Conservation (phyloP, 1,140 invertebrate genomes). For the Lasaia peninsularis region DNA sequence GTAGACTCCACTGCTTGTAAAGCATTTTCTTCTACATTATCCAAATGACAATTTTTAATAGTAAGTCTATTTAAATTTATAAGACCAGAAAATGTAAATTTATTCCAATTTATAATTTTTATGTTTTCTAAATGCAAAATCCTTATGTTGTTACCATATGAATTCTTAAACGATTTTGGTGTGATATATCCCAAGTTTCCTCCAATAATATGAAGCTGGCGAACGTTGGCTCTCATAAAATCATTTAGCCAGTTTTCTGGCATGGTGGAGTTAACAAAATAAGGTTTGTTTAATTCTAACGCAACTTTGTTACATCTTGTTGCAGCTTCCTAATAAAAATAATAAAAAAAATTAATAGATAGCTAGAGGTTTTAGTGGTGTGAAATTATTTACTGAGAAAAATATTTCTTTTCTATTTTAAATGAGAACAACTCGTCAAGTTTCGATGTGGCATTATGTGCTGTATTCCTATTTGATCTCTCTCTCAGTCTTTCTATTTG, state of each 20-base stretch:
- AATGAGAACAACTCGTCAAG: too few species aligned
- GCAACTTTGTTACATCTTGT: slow-evolving; percentile 32
- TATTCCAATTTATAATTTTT: slow-evolving; percentile 34
- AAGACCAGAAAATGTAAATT: slow-evolving; percentile 47
- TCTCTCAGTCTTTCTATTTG: too few species aligned
- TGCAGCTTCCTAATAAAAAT: slow-evolving; percentile 45
- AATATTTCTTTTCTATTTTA: too few species aligned
- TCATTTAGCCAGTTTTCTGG: slow-evolving; percentile 43
- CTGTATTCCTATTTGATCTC: too few species aligned
- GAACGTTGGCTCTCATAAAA: slow-evolving; percentile 33
- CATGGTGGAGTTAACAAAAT: slow-evolving; percentile 44
- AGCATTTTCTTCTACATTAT: slow-evolving; percentile 31
- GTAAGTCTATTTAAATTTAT: slow-evolving; percentile 37
- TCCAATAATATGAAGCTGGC: slow-evolving; percentile 38
- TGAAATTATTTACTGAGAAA: too few species aligned
- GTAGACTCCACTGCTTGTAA: slow-evolving; percentile 43
- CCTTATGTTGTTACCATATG: slow-evolving; percentile 35
- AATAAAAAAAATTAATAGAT: slow-evolving; percentile 16
- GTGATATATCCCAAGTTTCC: slow-evolving; percentile 51
- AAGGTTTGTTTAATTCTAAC: slow-evolving; percentile 35
- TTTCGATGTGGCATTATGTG: too few species aligned
- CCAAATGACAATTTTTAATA: slow-evolving; percentile 40
- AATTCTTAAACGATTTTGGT: slow-evolving; percentile 44
- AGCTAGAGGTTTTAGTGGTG: too few species aligned
- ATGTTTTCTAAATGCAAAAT: slow-evolving; percentile 39